Evolutionary conservation across 2,113 vertebrate species (phyloP), one percentile per base, ranked within the genome.

Genomic region (Scalopus aquaticus): DNA sequence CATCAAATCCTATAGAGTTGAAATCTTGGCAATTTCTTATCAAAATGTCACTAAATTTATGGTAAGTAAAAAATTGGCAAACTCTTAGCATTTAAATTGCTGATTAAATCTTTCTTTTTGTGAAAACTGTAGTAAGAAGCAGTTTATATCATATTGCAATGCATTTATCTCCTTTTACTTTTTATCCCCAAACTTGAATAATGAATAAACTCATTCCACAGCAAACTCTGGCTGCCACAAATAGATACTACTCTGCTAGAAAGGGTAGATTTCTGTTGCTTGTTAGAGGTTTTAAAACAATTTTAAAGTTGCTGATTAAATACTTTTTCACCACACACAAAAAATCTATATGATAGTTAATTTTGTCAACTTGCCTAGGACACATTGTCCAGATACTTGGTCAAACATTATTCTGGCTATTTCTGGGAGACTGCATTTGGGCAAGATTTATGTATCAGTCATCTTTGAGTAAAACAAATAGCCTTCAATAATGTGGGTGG

Each of bases 291-390:
- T 65, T 94, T 92, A 81, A 0, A 22, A 9, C 92, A 88, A 16
- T 94, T 82, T 95, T 81, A 85, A 79, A 94, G 37, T 76, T 56
- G 54, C 20, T 96, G 46, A 76, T 76, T 88, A 87, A 56, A 56
- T 56, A 39, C 74, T 76, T 82, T 78, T 26, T 35, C 67, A 37
- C 16, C n/a, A 69, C 16, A 35, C 2, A 37, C 17, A 35, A 69
- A 69, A 69, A 8, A 35, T 42, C 8, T 26, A 11, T 72, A 3
- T 32, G n/a, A 93, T 78, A 16, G 44, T 2, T 73, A 67, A 64
- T 87, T 64, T 72, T 77, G 44, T 70, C 39, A 87, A 12, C 9
- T 74, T 86, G 3, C 65, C 16, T 91, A 42, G 30, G 22, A 51
- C 37, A 42, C 10, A 24, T 15, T 44, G 56, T 3, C 51, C 19